These are phyloP conservation scores for Austrolebias charrua DNA, from an alignment of 2,797 vertebrate species.

Conservation along the genomic window DNA sequence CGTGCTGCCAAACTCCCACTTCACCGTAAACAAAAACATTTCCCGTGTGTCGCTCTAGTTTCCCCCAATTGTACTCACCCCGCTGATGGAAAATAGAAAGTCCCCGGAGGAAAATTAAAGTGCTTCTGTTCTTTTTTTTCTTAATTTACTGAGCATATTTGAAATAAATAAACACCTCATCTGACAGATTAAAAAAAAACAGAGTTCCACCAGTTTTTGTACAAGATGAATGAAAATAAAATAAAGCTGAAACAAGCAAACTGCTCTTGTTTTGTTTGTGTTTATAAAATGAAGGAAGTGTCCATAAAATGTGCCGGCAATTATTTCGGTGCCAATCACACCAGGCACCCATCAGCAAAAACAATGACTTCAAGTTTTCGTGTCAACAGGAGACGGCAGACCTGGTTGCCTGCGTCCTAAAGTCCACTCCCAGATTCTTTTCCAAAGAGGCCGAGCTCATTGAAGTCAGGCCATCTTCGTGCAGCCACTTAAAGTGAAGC, in stretches of 20 bases:
- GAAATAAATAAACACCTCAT: constrained; percentile 26
- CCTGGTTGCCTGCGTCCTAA: constrained; percentile 13
- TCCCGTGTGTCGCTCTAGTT: constrained; percentile 61
- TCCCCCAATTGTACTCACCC: constrained; percentile 71
- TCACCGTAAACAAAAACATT: constrained; percentile 71
- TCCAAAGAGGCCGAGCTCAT: constrained; percentile 51
- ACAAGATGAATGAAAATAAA: not conserved
- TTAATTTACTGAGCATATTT: constrained; percentile 26
- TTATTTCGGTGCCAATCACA: not conserved
- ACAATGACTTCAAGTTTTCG: constrained; percentile 23
- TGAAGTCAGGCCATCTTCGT: constrained; percentile 51
- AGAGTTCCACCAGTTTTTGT: not conserved
- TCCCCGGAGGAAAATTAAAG: constrained; percentile 72
- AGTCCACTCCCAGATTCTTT: constrained; percentile 40
- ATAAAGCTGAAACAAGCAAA: not conserved
- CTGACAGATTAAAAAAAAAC: constrained; percentile 10
- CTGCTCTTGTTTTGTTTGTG: not conserved
- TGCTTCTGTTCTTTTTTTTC: constrained; percentile 45
- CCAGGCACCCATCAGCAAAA: not conserved
- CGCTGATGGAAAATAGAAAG: constrained; percentile 47
- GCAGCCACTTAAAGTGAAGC: constrained; percentile 58
- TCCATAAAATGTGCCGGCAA: not conserved
- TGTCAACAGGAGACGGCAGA: constrained; percentile 10
- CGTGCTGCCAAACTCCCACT: constrained; percentile 51
- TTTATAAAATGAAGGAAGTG: not conserved